Evolutionary conservation across 2,797 vertebrate genomes (phyloP).

Genomic region (Eremophila alpestris): DNA sequence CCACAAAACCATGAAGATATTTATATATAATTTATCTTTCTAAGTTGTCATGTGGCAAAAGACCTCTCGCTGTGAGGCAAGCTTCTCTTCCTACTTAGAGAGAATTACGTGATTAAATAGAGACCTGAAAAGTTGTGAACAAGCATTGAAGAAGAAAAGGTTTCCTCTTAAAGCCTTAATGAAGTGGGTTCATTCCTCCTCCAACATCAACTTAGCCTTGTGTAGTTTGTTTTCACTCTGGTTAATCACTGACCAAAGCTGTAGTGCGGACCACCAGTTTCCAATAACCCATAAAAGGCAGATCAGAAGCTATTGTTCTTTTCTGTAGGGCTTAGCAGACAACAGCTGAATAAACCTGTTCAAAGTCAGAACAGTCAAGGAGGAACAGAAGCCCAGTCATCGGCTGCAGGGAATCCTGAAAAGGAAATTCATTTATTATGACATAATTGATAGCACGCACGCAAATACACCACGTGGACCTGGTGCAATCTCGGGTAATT

Average conservation of each 20-base stretch:
- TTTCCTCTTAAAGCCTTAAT: constrained; percentile 96
- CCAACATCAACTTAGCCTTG: constrained; percentile 93
- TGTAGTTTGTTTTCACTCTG: constrained; percentile 96
- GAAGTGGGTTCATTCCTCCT: constrained; percentile 95
- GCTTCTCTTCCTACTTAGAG: constrained; percentile 91
- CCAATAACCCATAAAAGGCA: constrained; percentile 97
- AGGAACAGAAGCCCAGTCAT: constrained; percentile 71
- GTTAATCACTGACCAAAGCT: constrained; percentile 96
- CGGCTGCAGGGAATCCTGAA: constrained; percentile 73
- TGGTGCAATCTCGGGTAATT: constrained; percentile 60
- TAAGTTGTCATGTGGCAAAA: constrained; percentile 91
- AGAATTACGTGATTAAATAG: constrained; percentile 97
- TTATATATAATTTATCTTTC: constrained; percentile 96
- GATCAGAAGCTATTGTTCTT: constrained; percentile 94
- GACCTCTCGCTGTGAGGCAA: constrained; percentile 87
- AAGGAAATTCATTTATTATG: constrained; percentile 82
- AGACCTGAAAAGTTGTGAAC: constrained; percentile 94
- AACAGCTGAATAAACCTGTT: constrained; percentile 91
- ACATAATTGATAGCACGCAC: constrained; percentile 75
- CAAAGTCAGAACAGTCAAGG: constrained; percentile 88
- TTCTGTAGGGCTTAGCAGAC: constrained; percentile 93
- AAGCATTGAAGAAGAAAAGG: constrained; percentile 90
- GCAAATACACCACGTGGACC: constrained; percentile 49
- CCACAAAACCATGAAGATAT: constrained; percentile 78
- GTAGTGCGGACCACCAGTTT: constrained; percentile 93